Evolutionary conservation across 1,140 invertebrate species (phyloP), one percentile per base, ranked within the genome.

Genomic region (Penaeus chinensis): DNA sequence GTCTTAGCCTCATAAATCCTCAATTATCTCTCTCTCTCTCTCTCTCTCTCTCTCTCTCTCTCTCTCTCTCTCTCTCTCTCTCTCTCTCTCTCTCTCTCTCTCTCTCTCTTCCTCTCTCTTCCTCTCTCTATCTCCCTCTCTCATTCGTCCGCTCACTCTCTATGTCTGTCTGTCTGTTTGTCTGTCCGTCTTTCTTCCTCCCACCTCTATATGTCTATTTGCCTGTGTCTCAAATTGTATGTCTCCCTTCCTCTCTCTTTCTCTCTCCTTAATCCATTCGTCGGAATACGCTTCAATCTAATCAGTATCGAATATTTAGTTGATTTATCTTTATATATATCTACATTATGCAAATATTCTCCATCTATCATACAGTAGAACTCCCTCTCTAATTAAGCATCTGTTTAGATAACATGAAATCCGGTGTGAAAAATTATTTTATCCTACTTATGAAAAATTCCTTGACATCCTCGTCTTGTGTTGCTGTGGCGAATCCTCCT

Each of bases 1-100:
- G 54, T 54, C 54, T 54, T 16, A 0, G 54, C 7, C 54, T 54
- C 54, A 54, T 54, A 54, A 54, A 54, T 54, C 54, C 54, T 54
- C 54, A 54, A 54, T 54, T 54, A 54, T 54, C 65, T 22, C 54
- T 54, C 10, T 37, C 66, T 65, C 80, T 42, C 77, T 86, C 76
- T 78, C 63, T 63, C 65, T 86, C 37, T 47, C 54, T 27, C 65
- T 86, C 22, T 63, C 80, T 37, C 76, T 54, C 62, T 63, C 27
- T 32, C 84, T 85, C 24, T 71, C 63, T 76, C 42, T 69, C 65
- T 82, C 61, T 65, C 32, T 32, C 65, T 66, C 62, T 82, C n/a
- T 13, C 20, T 32, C 63, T 20, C 66, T 32, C 24, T 27, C 54
- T 47, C 27, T 18, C 54, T 79, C 37, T 7, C 47, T 42, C 37